Evolutionary conservation across 2,888 invertebrate species (phyloP).

Genomic region (Shargacucullia verbasci): DNA sequence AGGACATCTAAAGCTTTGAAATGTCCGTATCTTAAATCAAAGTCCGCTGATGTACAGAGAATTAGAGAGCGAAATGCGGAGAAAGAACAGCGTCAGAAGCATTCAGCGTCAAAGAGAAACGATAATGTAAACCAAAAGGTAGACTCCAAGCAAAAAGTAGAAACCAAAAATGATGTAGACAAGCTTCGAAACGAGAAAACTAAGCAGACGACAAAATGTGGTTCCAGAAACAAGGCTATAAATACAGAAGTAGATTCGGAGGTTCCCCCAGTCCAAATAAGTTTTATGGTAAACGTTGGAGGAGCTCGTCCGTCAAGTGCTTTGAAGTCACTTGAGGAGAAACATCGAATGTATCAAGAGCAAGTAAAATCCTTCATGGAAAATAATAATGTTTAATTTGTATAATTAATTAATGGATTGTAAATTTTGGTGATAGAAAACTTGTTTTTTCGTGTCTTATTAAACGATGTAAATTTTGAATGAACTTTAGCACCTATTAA

Average conservation of each 20-base stretch:
- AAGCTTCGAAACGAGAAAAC: slow-evolving; percentile 26
- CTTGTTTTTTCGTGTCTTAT: slow-evolving; percentile 11
- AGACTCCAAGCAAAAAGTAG: slow-evolving; percentile 38
- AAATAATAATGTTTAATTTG: slow-evolving; percentile 54
- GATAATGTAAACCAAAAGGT: slow-evolving; percentile 25
- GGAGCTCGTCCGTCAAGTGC: slow-evolving; percentile 74
- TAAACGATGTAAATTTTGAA: slow-evolving; percentile 28
- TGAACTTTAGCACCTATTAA: slow-evolving; percentile 23
- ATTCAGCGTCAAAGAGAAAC: slow-evolving; percentile 30
- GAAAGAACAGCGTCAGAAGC: slow-evolving; percentile 43
- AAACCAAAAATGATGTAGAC: slow-evolving; percentile 25
- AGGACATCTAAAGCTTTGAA: slow-evolving; percentile 56
- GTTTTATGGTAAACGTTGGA: slow-evolving; percentile 78
- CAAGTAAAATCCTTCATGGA: slow-evolving; percentile 76
- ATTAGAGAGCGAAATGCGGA: slow-evolving; percentile 46
- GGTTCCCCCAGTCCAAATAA: slow-evolving; percentile 77
- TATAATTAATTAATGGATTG: slow-evolving; percentile 3
- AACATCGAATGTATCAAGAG: slow-evolving; percentile 82
- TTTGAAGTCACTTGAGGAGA: slow-evolving; percentile 77
- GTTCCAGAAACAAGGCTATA: slow-evolving; percentile 62
- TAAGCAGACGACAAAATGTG: slow-evolving; percentile 61
- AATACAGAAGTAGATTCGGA: slow-evolving; percentile 61
- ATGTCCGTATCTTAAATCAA: slow-evolving; percentile 65
- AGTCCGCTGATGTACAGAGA: slow-evolving; percentile 66
- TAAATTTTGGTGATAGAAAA: slow-evolving; percentile 20